Conservation (phyloP, 2,797 vertebrate genomes). For the Tenualosa thibaudeaui region DNA sequence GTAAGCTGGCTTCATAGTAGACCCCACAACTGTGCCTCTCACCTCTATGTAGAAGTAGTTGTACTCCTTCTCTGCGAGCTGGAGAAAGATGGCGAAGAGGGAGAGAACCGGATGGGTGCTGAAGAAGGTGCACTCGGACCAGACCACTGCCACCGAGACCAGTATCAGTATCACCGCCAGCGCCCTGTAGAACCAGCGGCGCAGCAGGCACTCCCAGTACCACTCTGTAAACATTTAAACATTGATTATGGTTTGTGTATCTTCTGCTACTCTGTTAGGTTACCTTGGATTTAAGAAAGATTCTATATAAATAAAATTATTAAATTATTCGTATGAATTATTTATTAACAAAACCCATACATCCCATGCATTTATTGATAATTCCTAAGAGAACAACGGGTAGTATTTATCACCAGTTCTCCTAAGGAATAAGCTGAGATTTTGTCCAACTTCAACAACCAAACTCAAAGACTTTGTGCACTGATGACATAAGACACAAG, state of each 20-base stretch:
- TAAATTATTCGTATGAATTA: too few relatives aligned
- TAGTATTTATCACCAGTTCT: too few relatives aligned
- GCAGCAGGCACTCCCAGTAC: conserved; percentile 93
- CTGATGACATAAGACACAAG: background rate
- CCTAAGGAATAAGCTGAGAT: too few relatives aligned
- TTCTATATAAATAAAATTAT: too few relatives aligned
- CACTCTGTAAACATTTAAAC: conserved; percentile 65
- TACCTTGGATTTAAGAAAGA: too few relatives aligned
- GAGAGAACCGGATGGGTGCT: conserved; percentile 88
- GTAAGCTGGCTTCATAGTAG: background rate
- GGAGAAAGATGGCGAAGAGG: conserved; percentile 89
- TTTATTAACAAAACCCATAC: too few relatives aligned
- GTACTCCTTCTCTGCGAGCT: conserved; percentile 86
- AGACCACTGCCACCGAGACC: conserved; percentile 88
- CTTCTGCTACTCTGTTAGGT: too few relatives aligned
- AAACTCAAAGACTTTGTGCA: too few relatives aligned
- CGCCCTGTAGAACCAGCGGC: conserved; percentile 80
- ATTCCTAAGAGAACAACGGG: background rate
- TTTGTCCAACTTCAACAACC: background rate
- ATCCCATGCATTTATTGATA: background rate
- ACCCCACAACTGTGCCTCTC: background rate
- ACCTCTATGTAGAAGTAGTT: conserved; percentile 93
- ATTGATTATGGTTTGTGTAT: too few relatives aligned
- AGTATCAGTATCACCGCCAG: conserved; percentile 82
- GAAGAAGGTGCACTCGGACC: conserved; percentile 98